Base-by-base conservation (phyloP, 2,113 vertebrate species). In the Mormyrus lacerda region DNA sequence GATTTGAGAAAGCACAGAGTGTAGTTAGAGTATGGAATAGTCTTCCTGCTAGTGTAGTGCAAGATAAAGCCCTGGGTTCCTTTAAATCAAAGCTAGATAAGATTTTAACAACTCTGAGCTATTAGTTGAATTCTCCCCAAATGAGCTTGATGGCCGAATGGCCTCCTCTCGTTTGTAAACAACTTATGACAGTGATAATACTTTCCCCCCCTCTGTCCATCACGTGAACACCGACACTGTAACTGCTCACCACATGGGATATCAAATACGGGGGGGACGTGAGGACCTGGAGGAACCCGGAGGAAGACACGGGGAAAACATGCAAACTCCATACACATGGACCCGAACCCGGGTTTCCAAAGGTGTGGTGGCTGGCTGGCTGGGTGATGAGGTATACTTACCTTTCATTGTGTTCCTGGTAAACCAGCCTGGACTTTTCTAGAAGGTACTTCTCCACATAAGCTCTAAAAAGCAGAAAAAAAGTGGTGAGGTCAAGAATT, bases 321-420 rank as follows among this genome's bases (percentile, higher is more conserved):
- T 11, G n/a, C 9, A 65, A 31, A 65, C 27, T 11, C 10, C 58
- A 65, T 3, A 27, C 58, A 61, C 2, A 31, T 31, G 61, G 9
- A 31, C 1, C n/a, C n/a, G 1, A 69, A 69, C n/a, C n/a, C 61
- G 13, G 61, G 3, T 13, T 21, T 27, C n/a, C 47, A 31, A 5
- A 39, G 44, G 31, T 53, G 19, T 4, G 2, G 24, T 3, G n/a
- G 10, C 2, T 19, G n/a, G 10, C 2, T 19, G 42, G 39, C 3
- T 44, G 87, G 17, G 9, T 39, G 55, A 3, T 83, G 1, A 88
- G 7, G n/a, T 3, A 27, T 27, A 45, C 92, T 90, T 95, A 99
- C 98, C 98, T 93, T 93, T 99, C 98, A 65, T 99, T 99, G 95
- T 99, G 98, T 92, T 99, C 98, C 95, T 99, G 98, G 94, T 98